Evolutionary conservation across 2,888 invertebrate genomes (phyloP).

Genomic region (Entomobrya multifasciata): DNA sequence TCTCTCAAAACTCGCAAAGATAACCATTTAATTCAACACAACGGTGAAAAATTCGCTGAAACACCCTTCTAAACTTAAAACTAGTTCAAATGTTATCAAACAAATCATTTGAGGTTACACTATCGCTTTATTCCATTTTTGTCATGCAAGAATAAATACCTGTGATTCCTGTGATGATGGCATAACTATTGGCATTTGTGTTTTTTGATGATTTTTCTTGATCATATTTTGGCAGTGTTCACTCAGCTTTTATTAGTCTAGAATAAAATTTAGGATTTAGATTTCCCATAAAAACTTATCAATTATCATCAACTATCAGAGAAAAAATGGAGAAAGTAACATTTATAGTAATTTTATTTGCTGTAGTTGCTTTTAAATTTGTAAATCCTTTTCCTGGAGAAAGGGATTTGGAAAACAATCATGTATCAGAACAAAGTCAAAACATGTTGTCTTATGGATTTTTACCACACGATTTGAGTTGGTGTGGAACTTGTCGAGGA

Average conservation of each 20-base stretch:
- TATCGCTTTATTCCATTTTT: background rate
- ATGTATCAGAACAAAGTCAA: background rate
- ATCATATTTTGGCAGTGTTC: too few species aligned
- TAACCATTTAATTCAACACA: background rate
- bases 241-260: too few species aligned
- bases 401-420: background rate
- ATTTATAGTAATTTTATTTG: background rate
- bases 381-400: background rate
- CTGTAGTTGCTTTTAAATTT: background rate
- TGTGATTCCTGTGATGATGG: too few species aligned
- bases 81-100: constrained; percentile 27
- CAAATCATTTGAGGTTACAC: background rate
- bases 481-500: background rate
- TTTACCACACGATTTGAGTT: background rate
- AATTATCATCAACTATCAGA: too few species aligned
- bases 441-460: background rate
- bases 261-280: too few species aligned
- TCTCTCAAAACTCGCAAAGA: too few species aligned
- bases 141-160: background rate
- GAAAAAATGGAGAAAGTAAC: background rate
- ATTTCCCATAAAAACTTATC: too few species aligned
- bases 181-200: too few species aligned
- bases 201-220: too few species aligned
- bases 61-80: background rate
- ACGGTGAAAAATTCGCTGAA: background rate